Evolutionary conservation across 2,888 invertebrate genomes (phyloP).

Genomic region (Alentia gelatinosa): DNA sequence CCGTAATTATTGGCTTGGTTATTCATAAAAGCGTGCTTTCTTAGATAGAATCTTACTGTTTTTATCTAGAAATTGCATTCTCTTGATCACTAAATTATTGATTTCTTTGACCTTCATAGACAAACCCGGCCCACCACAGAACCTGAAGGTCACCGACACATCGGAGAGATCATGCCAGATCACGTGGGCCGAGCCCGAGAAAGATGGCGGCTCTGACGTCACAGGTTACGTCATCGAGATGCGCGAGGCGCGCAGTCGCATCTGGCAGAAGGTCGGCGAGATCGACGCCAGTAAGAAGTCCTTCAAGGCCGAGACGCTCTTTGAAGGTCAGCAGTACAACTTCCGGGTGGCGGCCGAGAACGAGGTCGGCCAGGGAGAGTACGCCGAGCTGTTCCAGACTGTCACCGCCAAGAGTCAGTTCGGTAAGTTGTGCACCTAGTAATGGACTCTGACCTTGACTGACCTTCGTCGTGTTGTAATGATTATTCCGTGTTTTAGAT

Average conservation of each 20-base stretch:
- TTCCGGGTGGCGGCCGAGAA: slow-evolving; percentile 93
- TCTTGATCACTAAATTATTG: background rate
- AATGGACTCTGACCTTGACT: too few relatives aligned
- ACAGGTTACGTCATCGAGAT: slow-evolving; percentile 86
- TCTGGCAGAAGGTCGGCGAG: slow-evolving; percentile 73
- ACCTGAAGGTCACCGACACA: slow-evolving; percentile 73
- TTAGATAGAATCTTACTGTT: background rate
- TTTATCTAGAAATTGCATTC: background rate
- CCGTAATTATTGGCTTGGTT: background rate
- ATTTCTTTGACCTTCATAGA: slow-evolving; percentile 56
- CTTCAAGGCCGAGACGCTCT: slow-evolving; percentile 61
- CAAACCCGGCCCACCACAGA: slow-evolving; percentile 72
- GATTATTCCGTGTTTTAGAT: too few relatives aligned
- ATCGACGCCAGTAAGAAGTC: slow-evolving; percentile 63
- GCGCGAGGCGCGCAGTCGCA: slow-evolving; percentile 83
- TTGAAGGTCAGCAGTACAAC: slow-evolving; percentile 84
- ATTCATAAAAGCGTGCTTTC: background rate
- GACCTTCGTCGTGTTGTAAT: too few relatives aligned
- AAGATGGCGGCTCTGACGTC: slow-evolving; percentile 75
- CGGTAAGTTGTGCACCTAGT: too few relatives aligned
- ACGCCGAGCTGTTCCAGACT: slow-evolving; percentile 72
- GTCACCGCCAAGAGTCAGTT: slow-evolving; percentile 69
- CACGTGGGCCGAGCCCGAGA: slow-evolving; percentile 73
- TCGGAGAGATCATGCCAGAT: slow-evolving; percentile 73
- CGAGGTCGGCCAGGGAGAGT: slow-evolving; percentile 74